Conservation (phyloP, 1,140 invertebrate genomes). For the Drosophila ohnishii region DNA sequence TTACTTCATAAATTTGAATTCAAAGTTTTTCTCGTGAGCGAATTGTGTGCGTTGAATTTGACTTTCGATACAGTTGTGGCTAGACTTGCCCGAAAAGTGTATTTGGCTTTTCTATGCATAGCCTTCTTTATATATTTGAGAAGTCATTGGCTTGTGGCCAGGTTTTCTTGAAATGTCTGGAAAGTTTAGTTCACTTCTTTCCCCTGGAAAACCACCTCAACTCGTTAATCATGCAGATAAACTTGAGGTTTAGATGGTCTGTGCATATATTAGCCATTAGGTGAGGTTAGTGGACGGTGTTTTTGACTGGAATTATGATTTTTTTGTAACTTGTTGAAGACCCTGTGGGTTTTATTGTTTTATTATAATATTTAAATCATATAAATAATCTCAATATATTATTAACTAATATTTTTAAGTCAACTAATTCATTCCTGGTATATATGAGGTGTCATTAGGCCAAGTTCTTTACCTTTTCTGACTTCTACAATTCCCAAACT, state of each 20-base stretch:
- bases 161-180: constrained; percentile 43
- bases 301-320: constrained; percentile 3
- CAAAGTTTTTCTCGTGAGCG: not conserved
- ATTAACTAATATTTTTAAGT: not conserved
- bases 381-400: too few relatives aligned
- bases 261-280: constrained; percentile 47
- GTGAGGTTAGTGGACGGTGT: not conserved
- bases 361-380: too few relatives aligned
- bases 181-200: constrained; percentile 55
- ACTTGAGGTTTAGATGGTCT: constrained; percentile 44
- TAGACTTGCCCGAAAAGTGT: not conserved
- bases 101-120: not conserved
- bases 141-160: constrained; percentile 40
- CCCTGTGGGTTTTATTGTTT: not conserved
- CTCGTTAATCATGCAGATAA: constrained; percentile 72
- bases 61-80: constrained; percentile 1
- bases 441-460: not conserved
- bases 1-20: constrained; percentile 20
- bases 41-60: constrained; percentile 22
- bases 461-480: not conserved
- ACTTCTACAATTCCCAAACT: not conserved
- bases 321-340: not conserved
- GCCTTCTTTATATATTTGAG: constrained; percentile 12
- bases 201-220: constrained; percentile 3
- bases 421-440: too few relatives aligned